Conservation (phyloP, 2,797 vertebrate species). For the Anisognathus igniventris region DNA sequence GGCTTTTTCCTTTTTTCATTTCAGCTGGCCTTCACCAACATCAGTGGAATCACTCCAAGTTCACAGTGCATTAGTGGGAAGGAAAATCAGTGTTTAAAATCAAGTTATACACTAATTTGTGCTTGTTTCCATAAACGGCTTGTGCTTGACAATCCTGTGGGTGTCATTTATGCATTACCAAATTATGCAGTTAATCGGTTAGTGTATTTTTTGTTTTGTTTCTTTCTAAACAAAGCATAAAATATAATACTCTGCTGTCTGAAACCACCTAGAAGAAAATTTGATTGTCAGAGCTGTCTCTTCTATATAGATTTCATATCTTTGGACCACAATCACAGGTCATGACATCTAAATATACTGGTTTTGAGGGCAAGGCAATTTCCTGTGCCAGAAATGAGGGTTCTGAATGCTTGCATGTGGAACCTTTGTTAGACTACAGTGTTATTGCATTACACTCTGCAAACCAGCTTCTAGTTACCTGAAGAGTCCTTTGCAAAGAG, state of each 20-base stretch:
- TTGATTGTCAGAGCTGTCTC: not conserved
- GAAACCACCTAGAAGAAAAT: not conserved
- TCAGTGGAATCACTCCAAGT: not conserved
- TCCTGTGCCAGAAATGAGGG: not conserved
- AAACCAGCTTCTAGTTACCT: conserved; percentile 74
- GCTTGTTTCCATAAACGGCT: not conserved
- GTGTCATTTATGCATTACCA: conserved; percentile 24
- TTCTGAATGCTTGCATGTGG: not conserved
- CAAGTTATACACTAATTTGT: not conserved
- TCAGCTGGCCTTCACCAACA: not conserved
- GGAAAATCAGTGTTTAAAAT: not conserved
- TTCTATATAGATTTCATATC: not conserved
- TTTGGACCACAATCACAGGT: not conserved
- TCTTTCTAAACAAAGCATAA: conserved; percentile 36
- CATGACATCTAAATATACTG: not conserved
- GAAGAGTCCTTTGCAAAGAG: conserved; percentile 89
- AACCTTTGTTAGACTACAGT: not conserved
- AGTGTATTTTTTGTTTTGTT: conserved; percentile 6
- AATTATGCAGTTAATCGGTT: not conserved
- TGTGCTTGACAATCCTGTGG: conserved; percentile 22
- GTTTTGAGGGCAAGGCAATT: not conserved
- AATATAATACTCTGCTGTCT: not conserved
- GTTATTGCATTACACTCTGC: not conserved
- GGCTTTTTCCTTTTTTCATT: not conserved
- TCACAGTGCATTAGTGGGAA: not conserved